These are phyloP conservation scores for Blastobasis adustella DNA, from an alignment of 2,888 invertebrate species.

Conservation along the genomic window DNA sequence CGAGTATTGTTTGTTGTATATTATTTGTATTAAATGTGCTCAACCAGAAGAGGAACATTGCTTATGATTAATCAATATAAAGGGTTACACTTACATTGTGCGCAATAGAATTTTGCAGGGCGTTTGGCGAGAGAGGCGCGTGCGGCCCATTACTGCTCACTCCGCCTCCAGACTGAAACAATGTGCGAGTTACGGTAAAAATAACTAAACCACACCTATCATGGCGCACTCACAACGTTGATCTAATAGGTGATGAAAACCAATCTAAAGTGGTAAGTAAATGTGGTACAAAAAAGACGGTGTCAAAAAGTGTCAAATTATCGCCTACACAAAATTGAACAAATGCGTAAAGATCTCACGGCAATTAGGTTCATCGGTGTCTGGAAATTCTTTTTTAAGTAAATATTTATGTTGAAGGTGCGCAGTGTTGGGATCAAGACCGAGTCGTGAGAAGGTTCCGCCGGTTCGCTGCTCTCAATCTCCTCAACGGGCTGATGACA, in stretches of 20 bases:
- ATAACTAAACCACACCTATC: constrained; percentile 22
- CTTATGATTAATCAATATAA: not conserved
- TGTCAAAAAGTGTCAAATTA: no score
- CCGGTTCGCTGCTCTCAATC: no score
- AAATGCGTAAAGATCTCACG: no score
- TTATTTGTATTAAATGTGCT: no score
- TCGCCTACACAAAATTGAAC: no score
- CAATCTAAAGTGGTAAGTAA: no score
- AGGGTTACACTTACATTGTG: constrained; percentile 54
- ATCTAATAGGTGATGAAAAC: not conserved
- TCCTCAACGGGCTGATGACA: not conserved
- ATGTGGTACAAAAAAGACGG: no score
- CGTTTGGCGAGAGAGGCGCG: constrained; percentile 68
- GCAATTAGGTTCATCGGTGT: no score
- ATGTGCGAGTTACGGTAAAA: constrained; percentile 35
- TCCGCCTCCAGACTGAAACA: constrained; percentile 60
- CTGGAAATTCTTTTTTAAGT: constrained; percentile 10
- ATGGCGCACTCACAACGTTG: constrained; percentile 18
- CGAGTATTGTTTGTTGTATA: no score
- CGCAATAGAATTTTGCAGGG: constrained; percentile 62
- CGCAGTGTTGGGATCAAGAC: constrained; percentile 30
- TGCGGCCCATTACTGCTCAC: constrained; percentile 66
- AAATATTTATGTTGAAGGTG: constrained; percentile 25
- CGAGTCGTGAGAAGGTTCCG: constrained; percentile 25
- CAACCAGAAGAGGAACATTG: no score